Percentiles rank a stretch among this genome's conserved stretches.
These are phyloP conservation scores for Hydraecia micacea DNA, from an alignment of 2,888 invertebrate genomes.

Conservation along the genomic window DNA sequence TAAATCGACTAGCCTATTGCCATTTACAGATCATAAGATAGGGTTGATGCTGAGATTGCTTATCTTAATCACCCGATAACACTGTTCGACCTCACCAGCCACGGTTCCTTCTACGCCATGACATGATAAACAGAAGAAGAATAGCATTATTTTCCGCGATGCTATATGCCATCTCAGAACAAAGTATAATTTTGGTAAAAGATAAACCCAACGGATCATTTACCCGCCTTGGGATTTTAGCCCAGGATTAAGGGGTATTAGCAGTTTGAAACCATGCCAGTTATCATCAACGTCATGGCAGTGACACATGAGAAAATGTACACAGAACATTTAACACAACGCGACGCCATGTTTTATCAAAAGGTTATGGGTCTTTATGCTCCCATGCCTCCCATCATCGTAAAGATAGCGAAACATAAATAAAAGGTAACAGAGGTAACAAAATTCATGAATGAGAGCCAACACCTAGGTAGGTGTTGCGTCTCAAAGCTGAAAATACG, in stretches of 20 bases:
- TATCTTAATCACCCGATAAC: not conserved
- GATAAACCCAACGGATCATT: not conserved
- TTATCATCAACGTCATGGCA: not conserved
- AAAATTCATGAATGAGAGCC: constrained; percentile 45
- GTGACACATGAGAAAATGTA: not conserved
- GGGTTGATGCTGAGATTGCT: not conserved
- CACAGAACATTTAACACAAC: not conserved
- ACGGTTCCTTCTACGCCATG: not conserved
- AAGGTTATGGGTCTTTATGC: constrained; percentile 3
- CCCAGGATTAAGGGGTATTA: constrained; percentile 13
- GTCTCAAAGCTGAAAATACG: too few relatives aligned
- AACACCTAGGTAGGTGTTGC: not conserved
- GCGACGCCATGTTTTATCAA: constrained; percentile 16
- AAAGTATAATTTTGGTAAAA: not conserved
- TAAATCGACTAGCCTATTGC: not conserved
- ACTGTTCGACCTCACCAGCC: not conserved
- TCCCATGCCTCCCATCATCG: constrained; percentile 18
- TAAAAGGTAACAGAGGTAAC: constrained; percentile 42
- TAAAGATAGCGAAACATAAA: constrained; percentile 42
- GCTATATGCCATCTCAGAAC: not conserved
- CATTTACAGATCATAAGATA: not conserved
- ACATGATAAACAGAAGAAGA: not conserved
- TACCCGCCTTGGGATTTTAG: not conserved
- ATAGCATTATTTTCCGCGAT: not conserved
- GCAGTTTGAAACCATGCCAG: constrained; percentile 14